Evolutionary conservation across 2,113 vertebrate genomes (phyloP), one percentile per base, ranked within the genome.

Genomic region (Cnemophilus loriae): DNA sequence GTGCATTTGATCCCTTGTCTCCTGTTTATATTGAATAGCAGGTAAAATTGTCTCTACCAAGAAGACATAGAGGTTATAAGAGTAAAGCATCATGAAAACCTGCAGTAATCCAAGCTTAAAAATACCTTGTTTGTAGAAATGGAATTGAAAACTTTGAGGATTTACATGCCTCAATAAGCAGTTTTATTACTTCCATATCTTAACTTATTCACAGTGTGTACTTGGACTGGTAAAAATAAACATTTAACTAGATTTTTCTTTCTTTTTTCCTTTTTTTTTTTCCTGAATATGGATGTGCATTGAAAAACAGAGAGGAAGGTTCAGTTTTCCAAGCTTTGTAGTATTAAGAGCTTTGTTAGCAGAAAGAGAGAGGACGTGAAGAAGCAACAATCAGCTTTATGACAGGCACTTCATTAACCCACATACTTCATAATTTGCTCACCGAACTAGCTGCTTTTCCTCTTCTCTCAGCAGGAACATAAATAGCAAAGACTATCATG

Each of bases 331-430:
- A 81, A 95, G 53, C 27, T 88, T 50, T 41, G 37, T 50, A 88
- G 65, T 82, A 83, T 65, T 50, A 80, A 67, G 84, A 90, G 53
- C 56, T 56, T 87, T 56, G 68, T 77, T 93, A 83, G 56, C 14
- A 35, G 73, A 87, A 89, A 89, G 46, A 56, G 46, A 71, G 30
- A 89, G 28, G 28, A 74, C 74, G 39, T 44, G 73, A 84, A 86
- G 89, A 90, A 90, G 77, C 24, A 92, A 81, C 83, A 85, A 69
- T 64, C 84, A 94, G 78, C 59, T 93, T 90, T 85, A 89, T 80
- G 88, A 83, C 88, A 85, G 75, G 52, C 78, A 96, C 82, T 96
- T 94, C 83, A 88, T 91, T 96, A 96, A 94, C 82, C 68, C 79
- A 85, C 68, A 79, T 46, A 94, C 67, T 95, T 95, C 60, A 81